Evolutionary conservation across 1,140 invertebrate species (phyloP), one percentile per base, ranked within the genome.

Genomic region (Argopecten irradians): DNA sequence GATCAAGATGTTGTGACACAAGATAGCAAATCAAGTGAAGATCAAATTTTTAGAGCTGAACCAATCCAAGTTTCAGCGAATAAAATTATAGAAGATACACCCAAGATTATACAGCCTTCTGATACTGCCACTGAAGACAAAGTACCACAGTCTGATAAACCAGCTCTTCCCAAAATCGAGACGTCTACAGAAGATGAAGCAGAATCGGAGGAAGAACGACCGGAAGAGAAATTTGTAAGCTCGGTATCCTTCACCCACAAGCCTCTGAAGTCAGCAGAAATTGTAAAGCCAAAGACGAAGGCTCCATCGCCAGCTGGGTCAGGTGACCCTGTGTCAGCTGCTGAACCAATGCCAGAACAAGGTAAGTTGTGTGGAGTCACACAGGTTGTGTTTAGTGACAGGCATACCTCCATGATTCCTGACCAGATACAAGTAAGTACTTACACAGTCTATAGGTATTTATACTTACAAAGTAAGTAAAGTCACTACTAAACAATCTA

Each of bases 181-280:
- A 71, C n/a, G 13, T 16, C 55, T n/a, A 71, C 55, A 71, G 55
- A n/a, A 71, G 55, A 71, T 28, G 22, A n/a, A n/a, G n/a, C 55
- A 28, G 55, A 71, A 71, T 71, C 55, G 28, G 55, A 71, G 22
- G 55, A 28, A n/a, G 55, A 71, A 1, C 22, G 11, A 11, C n/a
- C 55, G 5, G 19, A 34, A 11, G 87, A 88, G 39, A 88, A 88
- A 34, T 88, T 85, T 88, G 87, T 88, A 33, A 88, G 87, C 43
- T 84, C 39, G 9, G 84, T 84, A 7, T 85, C 41, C 32, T 88
- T 88, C 87, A 32, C 87, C 19, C 87, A 88, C 39, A 88, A 88
- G 71, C 41, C 87, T 39, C 33, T 55, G 22, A 88, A 82, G 34
- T 9, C 39, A 34, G 22, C 87, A 88, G 83, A 46, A n/a, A 71